Base-by-base conservation (phyloP, 64 coral and sea anemone genomes). In the Montipora capricornis region DNA sequence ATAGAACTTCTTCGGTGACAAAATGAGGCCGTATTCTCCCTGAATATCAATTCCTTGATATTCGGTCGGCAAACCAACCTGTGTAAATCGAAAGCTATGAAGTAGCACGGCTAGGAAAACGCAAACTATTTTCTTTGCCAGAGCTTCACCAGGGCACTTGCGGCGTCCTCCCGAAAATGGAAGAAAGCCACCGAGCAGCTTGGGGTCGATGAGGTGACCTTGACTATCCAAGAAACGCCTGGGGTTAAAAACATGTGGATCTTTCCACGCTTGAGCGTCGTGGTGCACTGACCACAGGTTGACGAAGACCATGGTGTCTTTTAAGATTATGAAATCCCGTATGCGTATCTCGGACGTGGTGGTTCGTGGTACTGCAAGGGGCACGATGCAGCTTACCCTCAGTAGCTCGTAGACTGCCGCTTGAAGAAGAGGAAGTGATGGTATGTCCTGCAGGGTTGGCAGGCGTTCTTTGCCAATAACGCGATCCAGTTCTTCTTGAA, bases 241-340 rank as follows among this genome's bases (percentile, higher is more conserved):
- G 11, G 87, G 87, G 15, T 89, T 53, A 20, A 89, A 89, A 17
- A 77, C 87, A 1, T 89, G 20, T 3, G 87, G 87, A 4, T 89
- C 76, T 22, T 89, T 66, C 87, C 87, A 89, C 4, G 20, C 6
- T 16, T 51, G 50, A 15, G 87, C 20, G n/a, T 89, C 73, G 1
- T 45, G 87, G 45, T 89, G 87, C 14, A 89, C 73, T 9, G 71
- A 77, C 87, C 87, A 89, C 51, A 89, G 20, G 49, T 89, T 89
- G 48, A 89, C 24, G 11, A 89, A 78, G 8, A 79, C 73, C 6
- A 89, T 44, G 12, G 87, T 89, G 50, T 45, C 87, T 77, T 89
- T 89, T 49, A 49, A 49, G 74, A 89, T 77, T 19, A 20, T 79
- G 73, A 62, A 89, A 22, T 67, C 74, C 11, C 49, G 59, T n/a